Evolutionary conservation across 2,797 vertebrate genomes (phyloP), one percentile per base, ranked within the genome.

Genomic region (Sebastes trivittatus): DNA sequence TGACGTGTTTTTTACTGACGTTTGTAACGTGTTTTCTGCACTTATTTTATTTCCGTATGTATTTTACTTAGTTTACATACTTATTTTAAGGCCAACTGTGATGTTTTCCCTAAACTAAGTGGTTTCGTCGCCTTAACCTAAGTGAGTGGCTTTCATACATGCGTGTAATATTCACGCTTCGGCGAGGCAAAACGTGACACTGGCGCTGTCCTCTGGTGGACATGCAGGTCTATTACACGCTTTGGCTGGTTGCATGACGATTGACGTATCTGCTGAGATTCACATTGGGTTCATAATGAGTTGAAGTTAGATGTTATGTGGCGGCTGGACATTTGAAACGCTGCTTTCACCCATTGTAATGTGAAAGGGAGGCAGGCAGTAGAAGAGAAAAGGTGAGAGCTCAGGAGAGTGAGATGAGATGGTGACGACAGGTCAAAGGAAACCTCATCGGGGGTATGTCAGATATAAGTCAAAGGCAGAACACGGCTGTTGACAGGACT

Each of bases 391-490:
- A 34, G 27, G 20, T 6, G 18, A 65, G 72, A 67, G 64, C 20
- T 14, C 1, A 46, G 22, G 18, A 62, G 56, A 63, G 62, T 25
- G 61, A 80, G 64, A 70, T 60, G 64, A 66, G 67, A 36, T 46
- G 61, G 78, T 61, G 84, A 64, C 10, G 55, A 54, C 61, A n/a
- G 81, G 83, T 61, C 79, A 77, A 49, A 62, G 77, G 60, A 72
- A 82, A 75, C 66, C 79, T 83, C 84, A 83, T 88, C 81, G 74
- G 60, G 29, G 32, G 30, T 27, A n/a, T 63, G 78, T 78, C 72
- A 69, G 77, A 22, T 38, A 64, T 81, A 80, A 84, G 75, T 85
- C 78, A 89, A 60, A 81, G 38, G 32, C 64, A 70, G 75, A 58
- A 32, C 76, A 11, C 3, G 9, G 63, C 54, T 77, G 76, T 60